Base-by-base conservation (phyloP, 2,113 vertebrate species). In the Poicephalus gulielmi region DNA sequence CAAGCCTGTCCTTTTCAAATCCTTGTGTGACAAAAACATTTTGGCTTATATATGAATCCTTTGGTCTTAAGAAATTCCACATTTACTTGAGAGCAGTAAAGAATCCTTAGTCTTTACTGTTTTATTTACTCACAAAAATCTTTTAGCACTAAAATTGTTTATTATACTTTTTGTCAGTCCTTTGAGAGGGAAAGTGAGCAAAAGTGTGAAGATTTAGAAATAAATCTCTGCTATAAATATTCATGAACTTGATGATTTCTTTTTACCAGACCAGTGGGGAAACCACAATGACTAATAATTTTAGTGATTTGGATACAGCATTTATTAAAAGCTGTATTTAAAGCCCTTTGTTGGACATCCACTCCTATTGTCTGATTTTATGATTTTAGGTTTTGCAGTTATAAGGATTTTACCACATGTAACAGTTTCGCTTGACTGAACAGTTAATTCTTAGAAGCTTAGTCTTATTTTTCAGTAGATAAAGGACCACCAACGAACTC, bases 381-480 rank as follows among this genome's bases (percentile, higher is more conserved):
- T 71, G 76, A 95, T 66, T n/a, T n/a, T 68, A 95, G 23, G 35
- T 90, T 78, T 95, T 95, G 69, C 83, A 96, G 85, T 96, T 95
- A 94, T 86, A 89, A 73, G 75, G 68, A 85, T 95, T 96, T 96
- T 96, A 69, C 33, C n/a, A 92, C 33, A 92, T 77, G 86, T 94
- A 97, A 96, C 37, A 27, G 11, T 66, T 87, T 95, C 7, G 49
- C 17, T 78, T 95, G 66, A 67, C 47, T 78, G 67, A 95, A 68
- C 27, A 62, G 27, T 75, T 95, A 71, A 83, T 92, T 96, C 91
- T n/a, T n/a, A 87, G 89, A 55, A 28, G 62, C 64, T 91, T 88
- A 85, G 57, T n/a, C 35, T 77, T 24, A 46, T 27, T 93, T 95
- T 55, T 92, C 66, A 83, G 44, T 55, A 89, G 79, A 88, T 92